A percentile compares a stretch with the other conserved stretches of the same genome.
Evolutionary conservation across 2,888 invertebrate genomes (phyloP).

Genomic region (Tinea semifulvella): DNA sequence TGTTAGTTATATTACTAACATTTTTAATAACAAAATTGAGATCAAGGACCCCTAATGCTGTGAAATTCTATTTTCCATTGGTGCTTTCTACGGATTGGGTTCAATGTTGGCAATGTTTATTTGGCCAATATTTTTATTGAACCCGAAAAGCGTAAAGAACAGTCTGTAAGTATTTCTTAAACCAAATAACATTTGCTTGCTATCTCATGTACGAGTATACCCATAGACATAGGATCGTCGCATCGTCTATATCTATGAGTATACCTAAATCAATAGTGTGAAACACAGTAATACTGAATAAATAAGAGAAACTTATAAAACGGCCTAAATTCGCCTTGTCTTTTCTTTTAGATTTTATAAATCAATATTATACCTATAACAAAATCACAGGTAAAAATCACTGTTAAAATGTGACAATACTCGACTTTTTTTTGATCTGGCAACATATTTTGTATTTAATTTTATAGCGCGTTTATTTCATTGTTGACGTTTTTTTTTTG

Average conservation of each 20-base stretch:
- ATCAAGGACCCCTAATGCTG: slow-evolving; percentile 31
- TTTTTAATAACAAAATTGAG: slow-evolving; percentile 35
- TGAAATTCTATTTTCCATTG: slow-evolving; percentile 38
- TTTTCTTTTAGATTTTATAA: not conserved
- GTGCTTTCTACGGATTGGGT: slow-evolving; percentile 29
- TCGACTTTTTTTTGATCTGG: too few species aligned
- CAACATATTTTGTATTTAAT: not conserved
- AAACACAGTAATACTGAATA: too few species aligned
- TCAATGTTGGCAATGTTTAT: slow-evolving; percentile 28
- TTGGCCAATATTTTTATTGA: slow-evolving; percentile 40
- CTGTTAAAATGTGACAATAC: too few species aligned
- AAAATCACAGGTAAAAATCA: too few species aligned
- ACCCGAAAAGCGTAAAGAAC: slow-evolving; percentile 43
- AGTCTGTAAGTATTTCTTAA: slow-evolving; percentile 56
- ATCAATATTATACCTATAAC: too few species aligned
- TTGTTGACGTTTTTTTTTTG: not conserved
- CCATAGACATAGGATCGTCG: too few species aligned
- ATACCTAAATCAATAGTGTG: too few species aligned
- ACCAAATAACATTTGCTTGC: too few species aligned
- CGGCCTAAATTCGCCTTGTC: too few species aligned
- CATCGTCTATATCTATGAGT: too few species aligned
- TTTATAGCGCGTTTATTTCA: not conserved
- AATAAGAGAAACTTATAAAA: too few species aligned
- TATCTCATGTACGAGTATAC: too few species aligned
- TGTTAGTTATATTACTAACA: slow-evolving; percentile 28